Evolutionary conservation across 2,888 invertebrate species (phyloP).

Genomic region (Amblyjoppa proteus): DNA sequence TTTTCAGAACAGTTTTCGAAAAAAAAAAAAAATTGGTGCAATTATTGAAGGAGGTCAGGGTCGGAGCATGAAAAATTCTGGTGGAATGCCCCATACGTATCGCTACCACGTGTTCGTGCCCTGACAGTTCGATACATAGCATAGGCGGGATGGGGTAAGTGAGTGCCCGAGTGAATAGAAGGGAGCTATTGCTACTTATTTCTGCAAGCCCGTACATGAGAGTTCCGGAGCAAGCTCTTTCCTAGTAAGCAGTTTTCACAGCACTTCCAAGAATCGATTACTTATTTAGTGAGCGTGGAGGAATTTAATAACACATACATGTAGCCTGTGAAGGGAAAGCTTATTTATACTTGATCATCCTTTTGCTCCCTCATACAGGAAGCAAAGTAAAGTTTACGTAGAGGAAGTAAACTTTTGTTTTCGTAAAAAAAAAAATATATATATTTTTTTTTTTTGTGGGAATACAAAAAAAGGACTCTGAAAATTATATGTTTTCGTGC

Average conservation of each 20-base stretch:
- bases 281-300: constrained; percentile 14
- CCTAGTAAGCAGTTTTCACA: constrained; percentile 22
- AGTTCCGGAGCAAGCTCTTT: constrained; percentile 4
- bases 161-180: background rate
- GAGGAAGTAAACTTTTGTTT: no score
- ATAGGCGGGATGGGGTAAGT: constrained; percentile 11
- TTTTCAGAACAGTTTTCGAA: no score
- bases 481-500: no score
- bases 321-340: background rate
- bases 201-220: constrained; percentile 23
- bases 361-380: no score
- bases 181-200: background rate
- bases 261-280: constrained; percentile 30
- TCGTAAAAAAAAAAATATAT: no score
- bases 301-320: background rate
- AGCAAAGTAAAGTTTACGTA: no score
- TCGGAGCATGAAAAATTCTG: no score
- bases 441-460: no score
- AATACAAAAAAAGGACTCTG: no score
- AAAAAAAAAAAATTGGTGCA: no score
- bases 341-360: no score
- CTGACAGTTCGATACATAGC: constrained; percentile 15
- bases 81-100: constrained; percentile 24
- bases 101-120: constrained; percentile 64
- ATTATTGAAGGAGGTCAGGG: no score